A percentile compares a stretch with the other conserved stretches of the same genome.
Conservation (phyloP, 2,888 invertebrate genomes). For the Eupeodes latifasciatus region DNA sequence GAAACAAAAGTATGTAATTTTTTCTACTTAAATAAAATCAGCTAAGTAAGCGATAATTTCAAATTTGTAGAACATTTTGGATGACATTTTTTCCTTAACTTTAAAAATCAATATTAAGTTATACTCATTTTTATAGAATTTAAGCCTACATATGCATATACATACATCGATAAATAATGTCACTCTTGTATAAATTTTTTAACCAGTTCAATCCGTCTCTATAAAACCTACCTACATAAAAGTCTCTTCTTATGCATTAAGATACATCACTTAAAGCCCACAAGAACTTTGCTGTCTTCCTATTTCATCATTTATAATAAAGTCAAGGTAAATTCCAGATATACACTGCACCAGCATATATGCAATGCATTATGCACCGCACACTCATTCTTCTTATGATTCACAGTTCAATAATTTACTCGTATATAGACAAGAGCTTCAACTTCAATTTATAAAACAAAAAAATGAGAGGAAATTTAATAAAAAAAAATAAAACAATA, state of each 20-base stretch:
- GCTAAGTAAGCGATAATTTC: no score
- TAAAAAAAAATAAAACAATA: neutral
- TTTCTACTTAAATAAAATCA: no score
- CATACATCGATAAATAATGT: neutral
- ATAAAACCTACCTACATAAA: neutral
- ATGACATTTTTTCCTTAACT: no score
- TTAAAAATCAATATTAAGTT: no score
- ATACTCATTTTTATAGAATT: no score
- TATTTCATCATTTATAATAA: constrained; percentile 1
- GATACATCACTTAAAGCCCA: neutral
- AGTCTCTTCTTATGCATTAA: neutral
- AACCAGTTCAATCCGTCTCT: no score
- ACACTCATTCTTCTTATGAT: constrained; percentile 16
- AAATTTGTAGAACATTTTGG: no score
- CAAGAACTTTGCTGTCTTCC: neutral
- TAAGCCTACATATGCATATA: no score
- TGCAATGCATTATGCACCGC: no score
- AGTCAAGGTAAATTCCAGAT: constrained; percentile 22
- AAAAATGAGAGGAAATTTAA: neutral
- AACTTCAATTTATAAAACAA: neutral
- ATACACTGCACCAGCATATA: no score
- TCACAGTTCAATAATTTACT: constrained; percentile 18
- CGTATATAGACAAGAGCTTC: neutral
- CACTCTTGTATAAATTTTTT: neutral
- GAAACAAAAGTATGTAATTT: no score